Conservation (phyloP, 2,888 invertebrate species). For the Aphodius sticticus region DNA sequence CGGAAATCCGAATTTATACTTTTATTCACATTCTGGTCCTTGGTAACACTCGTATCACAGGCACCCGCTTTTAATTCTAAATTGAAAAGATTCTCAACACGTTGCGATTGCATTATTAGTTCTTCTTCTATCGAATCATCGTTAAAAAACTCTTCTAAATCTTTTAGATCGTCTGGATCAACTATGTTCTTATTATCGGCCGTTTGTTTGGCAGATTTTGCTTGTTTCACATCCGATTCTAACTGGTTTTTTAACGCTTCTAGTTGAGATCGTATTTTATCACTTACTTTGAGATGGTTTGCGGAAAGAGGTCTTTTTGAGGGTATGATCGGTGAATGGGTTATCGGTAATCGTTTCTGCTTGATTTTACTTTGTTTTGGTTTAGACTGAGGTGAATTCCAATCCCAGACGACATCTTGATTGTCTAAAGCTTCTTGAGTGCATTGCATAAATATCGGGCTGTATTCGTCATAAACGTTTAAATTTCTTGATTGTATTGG, state of each 20-base stretch:
- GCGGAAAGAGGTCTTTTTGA: slow-evolving; percentile 50
- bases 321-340: slow-evolving; percentile 51
- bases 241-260: slow-evolving; percentile 51
- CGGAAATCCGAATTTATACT: slow-evolving; percentile 32
- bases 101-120: slow-evolving; percentile 54
- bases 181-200: slow-evolving; percentile 26
- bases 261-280: slow-evolving; percentile 54
- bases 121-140: slow-evolving; percentile 56
- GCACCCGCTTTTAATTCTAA: slow-evolving; percentile 24
- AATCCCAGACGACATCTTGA: slow-evolving; percentile 63
- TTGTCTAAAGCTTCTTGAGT: slow-evolving; percentile 56
- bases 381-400: slow-evolving; percentile 58
- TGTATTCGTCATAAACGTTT: slow-evolving; percentile 40
- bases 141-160: slow-evolving; percentile 51
- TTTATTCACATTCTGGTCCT: slow-evolving; percentile 8
- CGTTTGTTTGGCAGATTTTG: slow-evolving; percentile 8
- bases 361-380: slow-evolving; percentile 38
- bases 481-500: slow-evolving; percentile 12
- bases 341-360: slow-evolving; percentile 41
- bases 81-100: slow-evolving; percentile 47
- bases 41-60: slow-evolving; percentile 21
- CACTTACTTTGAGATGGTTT: slow-evolving; percentile 52
- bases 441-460: slow-evolving; percentile 53
- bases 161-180: slow-evolving; percentile 34
- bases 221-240: slow-evolving; percentile 27